Evolutionary conservation across 2,113 vertebrate species (phyloP), one percentile per base, ranked within the genome.

Genomic region (Etheostoma cragini): DNA sequence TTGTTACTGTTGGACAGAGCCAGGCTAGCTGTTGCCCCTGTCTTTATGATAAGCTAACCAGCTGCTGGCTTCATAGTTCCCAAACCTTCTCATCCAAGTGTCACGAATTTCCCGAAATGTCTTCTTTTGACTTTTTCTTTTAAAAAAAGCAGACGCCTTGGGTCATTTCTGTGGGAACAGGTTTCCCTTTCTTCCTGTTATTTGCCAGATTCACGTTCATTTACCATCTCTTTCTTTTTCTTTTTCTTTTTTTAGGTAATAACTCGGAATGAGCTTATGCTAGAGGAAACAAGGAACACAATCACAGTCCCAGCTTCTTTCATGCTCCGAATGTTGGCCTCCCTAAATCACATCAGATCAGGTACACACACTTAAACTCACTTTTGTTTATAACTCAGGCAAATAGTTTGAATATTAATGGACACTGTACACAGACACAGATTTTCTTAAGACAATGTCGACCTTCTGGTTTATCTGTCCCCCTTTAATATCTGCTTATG

Each of bases 261-360:
- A 91, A 97, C 97, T 84, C 96, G 98, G 26, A 99, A 99, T 72
- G 98, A 99, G 86, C 93, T 99, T 88, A 99, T 99, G 98, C 91
- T 99, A 87, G 98, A 99, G 83, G 98, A 99, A 91, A 99, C 98
- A 0, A 96, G 98, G 89, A 99, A 99, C 92, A 99, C 98, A 80
- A 99, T 99, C 82, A 99, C 98, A 21, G 98, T 99, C 80, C 98
- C 98, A 35, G 98, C 98, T 66, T 99, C 98, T 62, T 99, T 99
- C 92, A 99, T 99, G 98, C 92, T 99, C 78, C 93, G 98, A 83
- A 99, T 99, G 98, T 89, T 99, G 93, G 98, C 98, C 47, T 99
- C 98, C 0, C 88, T 99, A 79, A 99, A 99, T 92, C 97, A 99
- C 83, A 97, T 99, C 92, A 95, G 98, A 95, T 97, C 98, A 93